These are phyloP conservation scores for Caranx melampygus DNA, from an alignment of 2,113 vertebrate species.

Conservation along the genomic window DNA sequence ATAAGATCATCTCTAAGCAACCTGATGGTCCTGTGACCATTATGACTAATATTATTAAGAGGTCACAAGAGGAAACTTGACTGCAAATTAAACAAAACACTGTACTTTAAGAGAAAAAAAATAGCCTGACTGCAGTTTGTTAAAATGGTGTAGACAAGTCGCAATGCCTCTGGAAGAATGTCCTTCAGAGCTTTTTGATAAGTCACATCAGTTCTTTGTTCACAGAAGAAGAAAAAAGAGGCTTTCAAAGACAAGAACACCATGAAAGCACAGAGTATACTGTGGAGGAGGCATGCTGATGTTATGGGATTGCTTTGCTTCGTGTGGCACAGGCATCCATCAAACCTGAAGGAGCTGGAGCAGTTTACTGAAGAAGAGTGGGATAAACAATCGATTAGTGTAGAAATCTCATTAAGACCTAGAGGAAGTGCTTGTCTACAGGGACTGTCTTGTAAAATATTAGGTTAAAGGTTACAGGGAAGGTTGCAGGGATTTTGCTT, in stretches of 20 bases:
- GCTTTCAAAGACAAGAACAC: not conserved
- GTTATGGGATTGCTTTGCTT: not conserved
- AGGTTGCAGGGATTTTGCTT: too few species aligned
- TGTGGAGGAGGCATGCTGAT: too few species aligned
- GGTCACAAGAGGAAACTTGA: not conserved
- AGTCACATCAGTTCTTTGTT: not conserved
- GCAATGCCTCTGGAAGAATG: not conserved
- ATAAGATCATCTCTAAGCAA: not conserved
- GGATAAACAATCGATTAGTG: too few species aligned
- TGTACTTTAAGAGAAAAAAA: not conserved
- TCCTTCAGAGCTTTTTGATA: not conserved
- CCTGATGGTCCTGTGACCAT: not conserved
- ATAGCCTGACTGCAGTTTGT: not conserved
- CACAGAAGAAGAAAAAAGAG: not conserved
- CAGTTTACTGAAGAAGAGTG: too few species aligned
- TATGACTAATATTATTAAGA: not conserved
- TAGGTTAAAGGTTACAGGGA: too few species aligned
- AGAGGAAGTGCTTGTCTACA: too few species aligned
- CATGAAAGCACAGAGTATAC: too few species aligned
- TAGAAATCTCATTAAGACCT: too few species aligned
- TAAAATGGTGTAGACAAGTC: not conserved
- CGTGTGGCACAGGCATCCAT: too few species aligned
- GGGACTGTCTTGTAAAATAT: too few species aligned
- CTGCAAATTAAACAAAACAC: not conserved
- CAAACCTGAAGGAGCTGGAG: too few species aligned